Evolutionary conservation across 64 coral and sea anemone species (phyloP), one percentile per base, ranked within the genome.

Genomic region (Montipora efflorescens): DNA sequence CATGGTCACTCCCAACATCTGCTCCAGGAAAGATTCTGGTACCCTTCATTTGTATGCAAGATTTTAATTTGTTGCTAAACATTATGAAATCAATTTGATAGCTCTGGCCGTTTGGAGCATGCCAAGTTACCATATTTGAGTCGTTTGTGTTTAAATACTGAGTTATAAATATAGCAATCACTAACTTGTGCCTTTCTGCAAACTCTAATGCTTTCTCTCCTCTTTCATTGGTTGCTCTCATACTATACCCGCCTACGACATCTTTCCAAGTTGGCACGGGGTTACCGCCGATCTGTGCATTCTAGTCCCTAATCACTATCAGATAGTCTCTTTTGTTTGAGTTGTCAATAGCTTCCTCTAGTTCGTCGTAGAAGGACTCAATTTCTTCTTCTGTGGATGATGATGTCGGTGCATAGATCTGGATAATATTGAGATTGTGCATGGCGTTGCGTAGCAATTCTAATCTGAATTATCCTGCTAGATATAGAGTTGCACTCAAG

Each of bases 11-110:
- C 45, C 36, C 78, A 19, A 46, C 5, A 47, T 81, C 78, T 47
- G 78, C 78, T 18, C 20, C 5, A 18, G 36, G 78, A 49, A 81
- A 81, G 78, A 0, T 48, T 28, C 52, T 81, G 5, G 78, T 49
- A 18, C 48, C 2, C 28, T 57, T 57, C 48, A 57, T 4, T 59
- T 83, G 50, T 7, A 4, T 83, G 21, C 48, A 57, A 57, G 80
- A 57, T 83, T 82, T 47, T 57, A 50, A 82, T 82, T 58, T 82
- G 50, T 59, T 46, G n/a, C 48, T 49, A 52, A 14, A 10, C 21
- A 82, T 20, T 82, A 82, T 82, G 80, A 82, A 82, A 21, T 82
- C 80, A 50, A 59, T 82, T 58, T 82, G 36, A 16, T 82, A 58
- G 49, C 28, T 50, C 21, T 50, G 15, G 21, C 80, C 80, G 21